A percentile compares a stretch with the other conserved stretches of the same genome.
These are phyloP conservation scores for Salvelinus fontinalis DNA, from an alignment of 2,113 vertebrate genomes.

Conservation along the genomic window DNA sequence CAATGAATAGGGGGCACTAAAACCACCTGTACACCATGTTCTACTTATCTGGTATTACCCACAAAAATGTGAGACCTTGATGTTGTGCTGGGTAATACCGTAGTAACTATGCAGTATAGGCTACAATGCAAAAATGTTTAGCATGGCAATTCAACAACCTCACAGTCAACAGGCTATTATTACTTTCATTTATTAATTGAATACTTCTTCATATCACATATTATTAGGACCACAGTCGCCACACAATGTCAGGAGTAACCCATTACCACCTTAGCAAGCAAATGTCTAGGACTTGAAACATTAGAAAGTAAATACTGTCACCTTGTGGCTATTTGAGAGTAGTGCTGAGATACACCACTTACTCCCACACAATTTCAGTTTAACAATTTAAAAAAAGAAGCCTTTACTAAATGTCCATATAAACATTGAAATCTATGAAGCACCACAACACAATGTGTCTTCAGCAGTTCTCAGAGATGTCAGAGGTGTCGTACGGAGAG, in stretches of 20 bases:
- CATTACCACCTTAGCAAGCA: background rate
- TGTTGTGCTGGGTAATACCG: background rate
- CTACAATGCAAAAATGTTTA: background rate
- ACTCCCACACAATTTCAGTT: background rate
- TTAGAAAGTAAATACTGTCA: conserved; percentile 43
- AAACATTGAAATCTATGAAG: too few species aligned
- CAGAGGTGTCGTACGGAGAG: conserved; percentile 77
- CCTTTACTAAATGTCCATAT: too few species aligned
- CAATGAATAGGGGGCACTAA: background rate
- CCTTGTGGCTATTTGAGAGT: conserved; percentile 40
- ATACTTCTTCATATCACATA: background rate
- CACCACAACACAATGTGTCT: too few species aligned
- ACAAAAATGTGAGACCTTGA: background rate
- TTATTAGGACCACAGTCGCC: background rate
- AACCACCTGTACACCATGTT: background rate
- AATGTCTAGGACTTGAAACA: background rate
- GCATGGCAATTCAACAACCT: background rate
- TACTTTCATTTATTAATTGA: background rate
- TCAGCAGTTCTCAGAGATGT: conserved; percentile 34
- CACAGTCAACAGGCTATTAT: background rate
- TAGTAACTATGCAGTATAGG: background rate
- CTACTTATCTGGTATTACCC: background rate
- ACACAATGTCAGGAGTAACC: background rate
- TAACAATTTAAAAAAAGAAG: too few species aligned
- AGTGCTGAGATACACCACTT: background rate